phyloP scores from a whole-genome alignment of 2,797 vertebrate genomes.

The Crax fasciolata region DNA sequence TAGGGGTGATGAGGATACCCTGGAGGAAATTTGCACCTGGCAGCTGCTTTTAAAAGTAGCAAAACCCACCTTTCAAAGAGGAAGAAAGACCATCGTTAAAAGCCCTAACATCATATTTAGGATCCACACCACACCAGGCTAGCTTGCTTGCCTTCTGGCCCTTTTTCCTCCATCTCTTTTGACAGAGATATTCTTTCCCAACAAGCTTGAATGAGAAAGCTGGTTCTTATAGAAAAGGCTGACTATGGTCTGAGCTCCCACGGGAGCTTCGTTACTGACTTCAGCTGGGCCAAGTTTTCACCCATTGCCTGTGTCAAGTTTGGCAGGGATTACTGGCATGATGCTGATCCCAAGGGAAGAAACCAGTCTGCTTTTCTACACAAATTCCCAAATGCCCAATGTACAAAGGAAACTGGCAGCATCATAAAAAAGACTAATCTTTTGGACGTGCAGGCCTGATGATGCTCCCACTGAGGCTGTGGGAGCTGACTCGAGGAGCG shows the following conservation, averaged over 20 bases:
- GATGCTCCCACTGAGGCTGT: not conserved
- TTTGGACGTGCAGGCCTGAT: not conserved
- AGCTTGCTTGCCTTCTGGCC: not conserved
- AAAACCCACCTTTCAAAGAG: not conserved
- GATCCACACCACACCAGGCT: not conserved
- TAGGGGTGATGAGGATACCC: not conserved
- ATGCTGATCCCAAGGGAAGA: not conserved
- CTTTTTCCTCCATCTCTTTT: not conserved
- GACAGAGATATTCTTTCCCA: not conserved
- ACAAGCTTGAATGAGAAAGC: not conserved
- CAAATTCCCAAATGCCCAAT: not conserved
- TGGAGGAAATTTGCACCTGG: not conserved
- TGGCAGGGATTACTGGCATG: not conserved
- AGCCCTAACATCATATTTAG: not conserved
- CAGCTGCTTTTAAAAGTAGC: not conserved
- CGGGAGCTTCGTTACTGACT: not conserved
- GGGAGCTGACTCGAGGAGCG: not conserved
- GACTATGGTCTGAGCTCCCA: not conserved
- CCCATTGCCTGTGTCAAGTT: not conserved
- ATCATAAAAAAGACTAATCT: not conserved
- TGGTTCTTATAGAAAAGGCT: not conserved
- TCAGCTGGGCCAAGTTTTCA: not conserved
- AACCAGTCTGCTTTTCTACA: not conserved
- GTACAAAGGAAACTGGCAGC: not conserved
- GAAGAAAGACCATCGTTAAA: not conserved